Evolutionary conservation across 2,113 vertebrate genomes (phyloP).

Genomic region (Ceyx melanurus): DNA sequence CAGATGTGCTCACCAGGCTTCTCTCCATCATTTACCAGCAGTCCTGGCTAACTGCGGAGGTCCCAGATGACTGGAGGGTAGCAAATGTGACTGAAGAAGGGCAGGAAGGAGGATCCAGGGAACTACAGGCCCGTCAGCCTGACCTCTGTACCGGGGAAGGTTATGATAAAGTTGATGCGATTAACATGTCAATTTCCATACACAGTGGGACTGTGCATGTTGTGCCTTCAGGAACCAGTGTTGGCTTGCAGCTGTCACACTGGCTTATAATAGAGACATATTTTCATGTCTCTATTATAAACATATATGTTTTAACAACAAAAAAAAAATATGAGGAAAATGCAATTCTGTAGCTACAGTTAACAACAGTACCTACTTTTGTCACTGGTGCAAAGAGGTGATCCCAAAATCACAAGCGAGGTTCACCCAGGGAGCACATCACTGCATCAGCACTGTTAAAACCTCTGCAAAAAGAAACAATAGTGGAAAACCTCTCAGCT

Average conservation of each 20-base stretch:
- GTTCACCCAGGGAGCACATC: constrained; percentile 79
- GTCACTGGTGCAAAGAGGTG: constrained; percentile 82
- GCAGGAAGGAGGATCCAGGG: too few species aligned
- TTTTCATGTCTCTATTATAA: too few species aligned
- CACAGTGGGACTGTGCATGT: background rate
- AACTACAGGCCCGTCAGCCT: too few species aligned
- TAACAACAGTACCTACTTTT: constrained; percentile 72
- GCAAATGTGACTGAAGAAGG: too few species aligned
- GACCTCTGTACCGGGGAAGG: too few species aligned
- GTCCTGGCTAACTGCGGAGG: too few species aligned
- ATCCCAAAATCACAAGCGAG: constrained; percentile 72
- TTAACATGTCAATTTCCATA: background rate
- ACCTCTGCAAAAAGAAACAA: constrained; percentile 20
- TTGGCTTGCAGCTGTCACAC: background rate
- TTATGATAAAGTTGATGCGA: background rate
- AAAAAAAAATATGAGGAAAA: background rate
- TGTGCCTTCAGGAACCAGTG: background rate
- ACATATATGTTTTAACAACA: too few species aligned
- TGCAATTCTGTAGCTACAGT: background rate
- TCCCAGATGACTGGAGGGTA: too few species aligned
- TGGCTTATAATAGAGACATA: background rate
- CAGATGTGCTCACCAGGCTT: too few species aligned
- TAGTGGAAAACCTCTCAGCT: background rate
- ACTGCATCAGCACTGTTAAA: constrained; percentile 72
- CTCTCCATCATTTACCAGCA: too few species aligned